Base-by-base conservation (phyloP, 2,797 vertebrate genomes). In the Phylloscopus collybita region DNA sequence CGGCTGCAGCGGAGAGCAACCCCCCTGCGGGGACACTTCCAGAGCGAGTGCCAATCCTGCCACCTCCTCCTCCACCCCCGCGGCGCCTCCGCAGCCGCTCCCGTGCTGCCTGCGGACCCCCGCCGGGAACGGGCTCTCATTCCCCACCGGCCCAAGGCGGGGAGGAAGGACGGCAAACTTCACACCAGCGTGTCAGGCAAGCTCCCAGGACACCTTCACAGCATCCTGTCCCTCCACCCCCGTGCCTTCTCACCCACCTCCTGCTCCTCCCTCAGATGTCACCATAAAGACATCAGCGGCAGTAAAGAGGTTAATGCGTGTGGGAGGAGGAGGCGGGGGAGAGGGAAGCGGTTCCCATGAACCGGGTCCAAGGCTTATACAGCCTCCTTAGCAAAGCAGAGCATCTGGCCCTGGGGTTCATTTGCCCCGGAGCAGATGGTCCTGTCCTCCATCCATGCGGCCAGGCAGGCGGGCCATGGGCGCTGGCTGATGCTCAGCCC, bases 361-460 rank as follows among this genome's bases (percentile, higher is more conserved):
- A 92, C 70, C 5, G 76, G 85, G 83, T 94, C 95, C 96, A 96
- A 91, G 62, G 91, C 87, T 85, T 95, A 74, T 87, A 92, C 88
- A 82, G 92, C 72, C 85, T 95, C 85, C 81, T 88, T 67, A 93
- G 95, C 80, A 75, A 88, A 95, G 96, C 62, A 32, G 93, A 97
- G 96, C 97, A 97, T 97, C 97, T 98, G 96, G 95, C 90, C 71
- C 60, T 30, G 79, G 79, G 93, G 92, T 86, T 92, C 96, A 92
- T 92, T 85, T 96, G 95, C 91, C 82, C 60, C 5, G 45, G 92
- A 96, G 92, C 97, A 98, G 97, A 97, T 97, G 97, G 96, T 94
- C 84, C 88, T 53, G 38, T 47, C 82, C 85, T 90, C 86, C 64
- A 60, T 79, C 93, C 94, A 8, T 76, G 92, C 11, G 25, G 91